Base-by-base conservation (phyloP, 2,888 invertebrate genomes). In the Dusona sp. region DNA sequence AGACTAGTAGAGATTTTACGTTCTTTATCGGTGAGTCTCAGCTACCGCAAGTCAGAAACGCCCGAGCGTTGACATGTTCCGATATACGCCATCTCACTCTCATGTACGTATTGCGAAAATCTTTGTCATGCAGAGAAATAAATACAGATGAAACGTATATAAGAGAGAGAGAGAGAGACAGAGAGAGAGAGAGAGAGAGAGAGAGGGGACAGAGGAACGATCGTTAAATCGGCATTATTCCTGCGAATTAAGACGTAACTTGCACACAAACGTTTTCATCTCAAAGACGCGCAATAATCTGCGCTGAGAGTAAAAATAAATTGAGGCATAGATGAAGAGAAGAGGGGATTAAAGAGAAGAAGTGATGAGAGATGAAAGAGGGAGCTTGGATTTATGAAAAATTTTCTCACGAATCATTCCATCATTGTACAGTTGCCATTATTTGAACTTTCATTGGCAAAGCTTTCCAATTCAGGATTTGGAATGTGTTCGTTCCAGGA, bases 221-320 rank as follows among this genome's bases (percentile, higher is more conserved):
- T 85, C 86, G 89, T 87, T 87, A 84, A 72, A 79, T 83, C 75
- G 25, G 73, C 85, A 84, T 86, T 86, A 86, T 88, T 85, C 86
- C 61, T 78, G 73, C 51, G 87, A 88, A 89, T 89, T 88, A 87
- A 88, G 88, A 88, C 81, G 87, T 88, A 86, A 88, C 81, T 79
- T 80, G 82, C 68, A 81, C 75, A 85, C 83, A 82, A 72, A 72
- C 70, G 78, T 72, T 79, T 82, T 25, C 70, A 38, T 25, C 13
- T 61, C 22, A 42, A 57, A 57, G 79, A 6, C n/a, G 42, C 68
- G 80, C 48, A 36, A 65, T 48, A 84, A 80, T 61, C 54, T 80
- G 65, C 72, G 80, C 57, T 45, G 48, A 45, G 57, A 48, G 61
- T 16, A 38, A 65, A 72, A 65, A 85, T 82, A 73, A 48, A 79